Conservation (phyloP, 2,113 vertebrate species). For the Cygnus atratus region DNA sequence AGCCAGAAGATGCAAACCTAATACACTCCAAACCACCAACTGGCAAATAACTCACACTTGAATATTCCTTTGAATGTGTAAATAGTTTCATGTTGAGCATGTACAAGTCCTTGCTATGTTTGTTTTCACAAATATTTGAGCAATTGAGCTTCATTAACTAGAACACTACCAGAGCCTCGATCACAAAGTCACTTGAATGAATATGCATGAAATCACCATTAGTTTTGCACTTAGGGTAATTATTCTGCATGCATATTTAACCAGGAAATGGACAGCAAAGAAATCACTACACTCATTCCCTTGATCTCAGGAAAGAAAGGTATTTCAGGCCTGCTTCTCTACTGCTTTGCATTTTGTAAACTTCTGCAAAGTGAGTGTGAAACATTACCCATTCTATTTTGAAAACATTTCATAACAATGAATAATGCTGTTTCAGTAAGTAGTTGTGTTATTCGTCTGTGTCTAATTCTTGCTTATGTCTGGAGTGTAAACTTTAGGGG, state of each 20-base stretch:
- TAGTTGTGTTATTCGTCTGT: not conserved
- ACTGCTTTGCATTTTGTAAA: not conserved
- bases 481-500: conserved; percentile 39
- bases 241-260: conserved; percentile 28
- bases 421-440: conserved; percentile 4
- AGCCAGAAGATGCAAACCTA: conserved; percentile 20
- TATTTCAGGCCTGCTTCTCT: conserved; percentile 16
- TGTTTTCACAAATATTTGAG: conserved; percentile 54
- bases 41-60: conserved; percentile 16
- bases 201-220: conserved; percentile 57
- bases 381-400: not conserved
- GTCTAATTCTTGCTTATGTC: conserved; percentile 16
- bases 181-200: conserved; percentile 36
- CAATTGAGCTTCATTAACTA: conserved; percentile 41
- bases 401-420: conserved; percentile 19
- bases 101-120: conserved; percentile 17
- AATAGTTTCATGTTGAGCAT: conserved; percentile 36
- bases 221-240: conserved; percentile 38
- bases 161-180: not conserved
- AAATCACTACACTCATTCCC: not conserved
- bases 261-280: conserved; percentile 1
- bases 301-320: conserved; percentile 3
- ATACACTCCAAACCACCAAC: not conserved
- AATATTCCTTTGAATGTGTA: conserved; percentile 44
- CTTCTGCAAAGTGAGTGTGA: conserved; percentile 20